Percentiles rank a stretch among this genome's conserved stretches.
Evolutionary conservation across 2,797 vertebrate genomes (phyloP).

Genomic region (Mionectes olivaceus): DNA sequence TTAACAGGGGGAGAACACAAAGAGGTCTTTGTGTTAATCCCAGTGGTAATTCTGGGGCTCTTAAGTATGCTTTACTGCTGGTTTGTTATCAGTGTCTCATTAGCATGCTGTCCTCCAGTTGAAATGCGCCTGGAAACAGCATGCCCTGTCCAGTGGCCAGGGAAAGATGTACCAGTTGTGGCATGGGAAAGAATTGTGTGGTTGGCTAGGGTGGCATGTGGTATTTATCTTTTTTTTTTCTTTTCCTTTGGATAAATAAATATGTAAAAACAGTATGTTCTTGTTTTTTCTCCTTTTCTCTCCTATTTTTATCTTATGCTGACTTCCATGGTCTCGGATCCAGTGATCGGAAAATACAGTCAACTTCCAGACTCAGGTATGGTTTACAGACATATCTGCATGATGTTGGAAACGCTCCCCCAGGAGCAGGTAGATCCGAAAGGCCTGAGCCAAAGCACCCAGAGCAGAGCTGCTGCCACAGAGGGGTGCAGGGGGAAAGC

Average conservation of each 20-base stretch:
- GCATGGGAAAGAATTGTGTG: not conserved
- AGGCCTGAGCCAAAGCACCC: not conserved
- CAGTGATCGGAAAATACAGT: slow-evolving; percentile 85
- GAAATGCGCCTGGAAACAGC: not conserved
- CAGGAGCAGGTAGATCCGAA: accelerated
- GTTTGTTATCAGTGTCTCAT: slow-evolving; percentile 42
- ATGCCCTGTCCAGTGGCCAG: not conserved
- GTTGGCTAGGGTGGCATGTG: not conserved
- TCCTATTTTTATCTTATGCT: not conserved
- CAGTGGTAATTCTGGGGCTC: slow-evolving; percentile 34
- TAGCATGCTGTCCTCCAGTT: slow-evolving; percentile 28
- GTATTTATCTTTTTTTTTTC: not conserved
- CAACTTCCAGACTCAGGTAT: slow-evolving; percentile 84
- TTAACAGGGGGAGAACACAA: not conserved
- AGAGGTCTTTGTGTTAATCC: slow-evolving; percentile 53
- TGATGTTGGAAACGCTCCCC: accelerated
- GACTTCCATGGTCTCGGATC: not conserved
- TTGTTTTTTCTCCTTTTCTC: not conserved
- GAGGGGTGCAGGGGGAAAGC: not conserved
- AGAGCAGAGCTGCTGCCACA: not conserved
- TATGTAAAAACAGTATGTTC: not conserved
- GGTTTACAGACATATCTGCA: not conserved
- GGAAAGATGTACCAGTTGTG: not conserved
- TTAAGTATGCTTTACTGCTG: not conserved
- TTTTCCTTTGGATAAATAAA: not conserved